A percentile compares a stretch with the other conserved stretches of the same genome.
These are phyloP conservation scores for Muscidifurax raptorellus DNA, from an alignment of 1,140 invertebrate species.

Conservation along the genomic window DNA sequence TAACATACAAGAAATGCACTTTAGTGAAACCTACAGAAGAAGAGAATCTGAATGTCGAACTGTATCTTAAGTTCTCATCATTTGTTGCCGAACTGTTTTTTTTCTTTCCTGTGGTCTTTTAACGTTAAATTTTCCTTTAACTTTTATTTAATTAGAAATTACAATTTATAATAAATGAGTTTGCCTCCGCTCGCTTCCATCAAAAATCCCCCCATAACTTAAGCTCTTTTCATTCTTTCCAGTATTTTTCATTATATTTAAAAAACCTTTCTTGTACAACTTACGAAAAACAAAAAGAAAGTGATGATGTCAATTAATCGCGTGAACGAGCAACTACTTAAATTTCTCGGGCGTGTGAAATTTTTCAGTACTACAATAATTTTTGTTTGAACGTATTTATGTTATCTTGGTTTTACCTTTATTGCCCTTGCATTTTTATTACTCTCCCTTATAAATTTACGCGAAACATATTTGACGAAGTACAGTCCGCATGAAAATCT, in stretches of 20 bases:
- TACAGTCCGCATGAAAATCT: neutral
- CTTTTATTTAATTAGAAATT: slow-evolving; percentile 44
- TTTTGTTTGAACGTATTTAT: slow-evolving; percentile 17
- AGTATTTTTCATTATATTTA: slow-evolving; percentile 34
- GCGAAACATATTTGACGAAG: slow-evolving; percentile 23
- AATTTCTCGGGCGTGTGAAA: slow-evolving; percentile 23
- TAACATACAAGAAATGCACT: slow-evolving; percentile 93
- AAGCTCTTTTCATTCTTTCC: slow-evolving; percentile 34
- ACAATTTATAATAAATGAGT: slow-evolving; percentile 63
- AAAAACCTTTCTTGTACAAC: slow-evolving; percentile 46
- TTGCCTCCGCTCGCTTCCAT: slow-evolving; percentile 59
- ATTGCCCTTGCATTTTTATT: slow-evolving; percentile 7
- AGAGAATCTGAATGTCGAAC: slow-evolving; percentile 79
- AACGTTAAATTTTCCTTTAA: slow-evolving; percentile 47
- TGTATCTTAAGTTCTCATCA: slow-evolving; percentile 62
- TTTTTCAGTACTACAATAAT: slow-evolving; percentile 25
- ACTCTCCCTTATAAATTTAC: slow-evolving; percentile 26
- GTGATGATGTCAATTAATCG: slow-evolving; percentile 48
- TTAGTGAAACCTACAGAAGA: slow-evolving; percentile 91
- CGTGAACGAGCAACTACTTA: slow-evolving; percentile 52
- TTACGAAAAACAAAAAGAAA: slow-evolving; percentile 53
- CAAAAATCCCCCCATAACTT: slow-evolving; percentile 33
- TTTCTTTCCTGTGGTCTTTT: slow-evolving; percentile 62
- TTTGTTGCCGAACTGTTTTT: slow-evolving; percentile 62
- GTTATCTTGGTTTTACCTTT: slow-evolving; percentile 11